Percentiles rank a stretch among this genome's conserved stretches.
phyloP scores from a whole-genome alignment of 2,113 vertebrate genomes.

The Herpetotheres cachinnans region DNA sequence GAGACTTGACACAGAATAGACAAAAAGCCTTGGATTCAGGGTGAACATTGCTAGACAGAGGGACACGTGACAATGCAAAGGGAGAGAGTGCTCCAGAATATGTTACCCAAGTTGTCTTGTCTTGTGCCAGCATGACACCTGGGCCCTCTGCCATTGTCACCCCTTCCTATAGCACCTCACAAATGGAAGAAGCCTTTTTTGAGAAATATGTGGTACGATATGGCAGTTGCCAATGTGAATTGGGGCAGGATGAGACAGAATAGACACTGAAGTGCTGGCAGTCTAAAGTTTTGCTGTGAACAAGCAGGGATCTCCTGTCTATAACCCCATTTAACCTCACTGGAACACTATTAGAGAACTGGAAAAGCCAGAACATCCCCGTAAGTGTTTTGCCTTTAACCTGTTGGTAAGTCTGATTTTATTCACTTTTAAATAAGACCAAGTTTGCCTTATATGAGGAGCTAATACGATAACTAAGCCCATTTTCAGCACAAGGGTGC shows the following conservation, averaged over 20 bases:
- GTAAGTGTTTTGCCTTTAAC: not conserved
- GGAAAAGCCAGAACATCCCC: not conserved
- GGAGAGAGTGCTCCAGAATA: not conserved
- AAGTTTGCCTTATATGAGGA: slow-evolving; percentile 66
- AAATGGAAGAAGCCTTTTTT: not conserved
- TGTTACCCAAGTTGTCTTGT: not conserved
- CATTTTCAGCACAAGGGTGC: slow-evolving; percentile 67
- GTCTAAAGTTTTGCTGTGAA: not conserved
- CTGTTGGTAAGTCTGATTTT: slow-evolving; percentile 28
- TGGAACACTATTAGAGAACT: not conserved
- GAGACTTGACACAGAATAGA: not conserved
- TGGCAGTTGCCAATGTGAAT: not conserved
- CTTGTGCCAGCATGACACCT: not conserved
- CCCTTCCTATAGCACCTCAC: not conserved
- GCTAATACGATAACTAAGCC: slow-evolving; percentile 68
- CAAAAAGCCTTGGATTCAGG: not conserved
- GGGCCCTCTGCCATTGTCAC: not conserved
- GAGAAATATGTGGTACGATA: not conserved
- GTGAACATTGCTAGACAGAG: not conserved
- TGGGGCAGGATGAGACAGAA: not conserved
- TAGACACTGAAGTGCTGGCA: not conserved
- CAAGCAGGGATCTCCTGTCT: not conserved
- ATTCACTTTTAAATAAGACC: slow-evolving; percentile 60
- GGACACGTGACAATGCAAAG: not conserved
- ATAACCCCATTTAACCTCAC: not conserved